Evolutionary conservation across 2,797 vertebrate genomes (phyloP).

Genomic region (Neosilurus mollespiculum): DNA sequence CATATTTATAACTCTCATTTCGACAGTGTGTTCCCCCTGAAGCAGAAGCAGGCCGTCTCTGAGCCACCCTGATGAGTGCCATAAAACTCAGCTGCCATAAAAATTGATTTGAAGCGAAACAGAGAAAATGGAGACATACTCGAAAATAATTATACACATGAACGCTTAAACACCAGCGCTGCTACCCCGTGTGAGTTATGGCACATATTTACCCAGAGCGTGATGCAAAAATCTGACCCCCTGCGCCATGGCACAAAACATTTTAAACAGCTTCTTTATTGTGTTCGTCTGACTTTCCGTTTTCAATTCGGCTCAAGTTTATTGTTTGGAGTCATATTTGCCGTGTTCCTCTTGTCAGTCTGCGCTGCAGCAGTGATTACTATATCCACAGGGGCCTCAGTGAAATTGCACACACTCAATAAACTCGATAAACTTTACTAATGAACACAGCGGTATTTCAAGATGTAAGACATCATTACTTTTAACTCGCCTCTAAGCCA

Average conservation of each 20-base stretch:
- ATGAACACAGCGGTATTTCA: conserved; percentile 51
- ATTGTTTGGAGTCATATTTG: conserved; percentile 46
- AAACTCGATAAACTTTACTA: conserved; percentile 50
- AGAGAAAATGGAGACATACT: conserved; percentile 63
- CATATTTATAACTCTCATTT: conserved; percentile 61
- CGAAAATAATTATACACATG: conserved; percentile 65
- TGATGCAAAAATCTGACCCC: conserved; percentile 46
- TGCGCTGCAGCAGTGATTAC: conserved; percentile 43
- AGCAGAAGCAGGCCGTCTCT: conserved; percentile 55
- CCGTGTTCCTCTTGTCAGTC: conserved; percentile 47
- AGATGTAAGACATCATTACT: conserved; percentile 34
- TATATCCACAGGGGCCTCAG: conserved; percentile 52
- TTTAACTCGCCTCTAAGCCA: conserved; percentile 37
- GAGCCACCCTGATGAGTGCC: conserved; percentile 55
- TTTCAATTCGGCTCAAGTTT: conserved; percentile 44
- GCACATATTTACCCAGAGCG: conserved; percentile 53
- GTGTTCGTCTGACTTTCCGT: conserved; percentile 52
- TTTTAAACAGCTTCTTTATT: conserved; percentile 54
- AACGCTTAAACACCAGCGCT: conserved; percentile 56
- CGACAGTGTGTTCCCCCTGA: conserved; percentile 51
- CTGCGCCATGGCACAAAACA: conserved; percentile 47
- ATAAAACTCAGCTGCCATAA: conserved; percentile 63
- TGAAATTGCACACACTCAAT: conserved; percentile 52
- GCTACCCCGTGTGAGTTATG: conserved; percentile 54
- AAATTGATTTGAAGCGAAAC: conserved; percentile 64